Conservation (phyloP, 1,140 invertebrate species). For the Halesus radiatus region DNA sequence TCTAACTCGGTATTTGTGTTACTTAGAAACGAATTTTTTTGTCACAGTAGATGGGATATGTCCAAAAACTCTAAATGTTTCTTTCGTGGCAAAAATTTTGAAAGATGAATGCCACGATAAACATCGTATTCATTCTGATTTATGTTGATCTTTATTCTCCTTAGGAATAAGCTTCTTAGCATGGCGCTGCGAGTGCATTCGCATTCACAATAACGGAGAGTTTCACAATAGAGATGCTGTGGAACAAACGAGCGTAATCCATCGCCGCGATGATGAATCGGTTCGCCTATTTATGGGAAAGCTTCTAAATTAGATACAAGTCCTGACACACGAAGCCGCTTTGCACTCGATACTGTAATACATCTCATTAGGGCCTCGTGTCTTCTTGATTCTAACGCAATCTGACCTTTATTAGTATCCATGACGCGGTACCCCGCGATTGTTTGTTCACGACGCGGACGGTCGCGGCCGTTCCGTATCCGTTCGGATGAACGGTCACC, state of each 20-base stretch:
- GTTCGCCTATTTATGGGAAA: conserved; percentile 24
- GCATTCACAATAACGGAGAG: not conserved
- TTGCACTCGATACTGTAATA: conserved; percentile 13
- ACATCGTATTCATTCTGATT: too few relatives aligned
- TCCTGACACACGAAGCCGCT: conserved; percentile 21
- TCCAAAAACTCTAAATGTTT: too few relatives aligned
- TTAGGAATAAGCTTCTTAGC: not conserved
- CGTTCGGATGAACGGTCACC: not conserved
- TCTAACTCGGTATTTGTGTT: too few relatives aligned
- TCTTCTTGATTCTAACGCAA: conserved; percentile 45
- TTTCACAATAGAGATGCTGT: conserved; percentile 3
- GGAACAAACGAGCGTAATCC: conserved; percentile 10
- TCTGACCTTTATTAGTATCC: conserved; percentile 51
- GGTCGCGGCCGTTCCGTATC: not conserved
- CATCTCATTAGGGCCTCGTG: conserved; percentile 47
- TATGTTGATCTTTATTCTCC: too few relatives aligned
- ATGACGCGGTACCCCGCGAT: conserved; percentile 41
- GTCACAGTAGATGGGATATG: too few relatives aligned
- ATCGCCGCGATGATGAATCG: conserved; percentile 5
- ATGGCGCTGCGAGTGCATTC: not conserved
- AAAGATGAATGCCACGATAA: too few relatives aligned
- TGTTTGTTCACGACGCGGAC: conserved; percentile 42
- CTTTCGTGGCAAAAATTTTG: too few relatives aligned
- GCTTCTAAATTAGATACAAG: conserved; percentile 26
- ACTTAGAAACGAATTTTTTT: too few relatives aligned